Evolutionary conservation across 2,888 invertebrate genomes (phyloP), one percentile per base, ranked within the genome.

Genomic region (Meliscaeva auricollis): DNA sequence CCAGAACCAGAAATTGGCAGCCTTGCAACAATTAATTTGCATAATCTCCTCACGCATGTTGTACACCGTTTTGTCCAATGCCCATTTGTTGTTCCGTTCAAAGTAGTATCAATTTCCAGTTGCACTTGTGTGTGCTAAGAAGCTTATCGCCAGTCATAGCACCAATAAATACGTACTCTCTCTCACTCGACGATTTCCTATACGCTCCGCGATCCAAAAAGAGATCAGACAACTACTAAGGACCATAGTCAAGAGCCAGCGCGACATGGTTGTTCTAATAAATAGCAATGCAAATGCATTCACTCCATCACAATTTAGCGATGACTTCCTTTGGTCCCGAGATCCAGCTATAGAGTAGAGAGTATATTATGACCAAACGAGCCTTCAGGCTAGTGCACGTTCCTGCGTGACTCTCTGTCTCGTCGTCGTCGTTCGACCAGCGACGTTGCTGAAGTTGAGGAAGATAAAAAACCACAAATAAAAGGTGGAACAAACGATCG

Each of bases 401-500:
- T 80, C 69, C 81, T 81, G 69, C 85, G 85, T 85, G 85, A 81
- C 73, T 85, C 66, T 60, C 70, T 44, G 70, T 70, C 74, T 58
- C 41, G 58, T 62, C 62, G 62, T 62, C 41, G 30, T 46, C 32
- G 30, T 20, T n/a, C n/a, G n/a, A n/a, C n/a, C n/a, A n/a, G n/a
- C n/a, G n/a, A n/a, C 58, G 5, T 11, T 20, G 13, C 9, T 20
- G 8, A 2, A 7, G 30, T 48, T 60, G 41, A 77, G 32, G 60
- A 54, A 50, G 50, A 66, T 41, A 64, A 26, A 58, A 52, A 54
- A 50, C 54, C 68, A 32, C 54, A 84, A 44, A 80, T 80, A 85
- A 80, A 77, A 85, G 85, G 85, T 85, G 85, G 77, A 85, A 85
- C 85, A 85, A 85, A 81, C 85, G 85, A 81, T 77, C 81, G 81